Evolutionary conservation across 2,888 invertebrate species (phyloP), one percentile per base, ranked within the genome.

Genomic region (Chydorus sphaericus): DNA sequence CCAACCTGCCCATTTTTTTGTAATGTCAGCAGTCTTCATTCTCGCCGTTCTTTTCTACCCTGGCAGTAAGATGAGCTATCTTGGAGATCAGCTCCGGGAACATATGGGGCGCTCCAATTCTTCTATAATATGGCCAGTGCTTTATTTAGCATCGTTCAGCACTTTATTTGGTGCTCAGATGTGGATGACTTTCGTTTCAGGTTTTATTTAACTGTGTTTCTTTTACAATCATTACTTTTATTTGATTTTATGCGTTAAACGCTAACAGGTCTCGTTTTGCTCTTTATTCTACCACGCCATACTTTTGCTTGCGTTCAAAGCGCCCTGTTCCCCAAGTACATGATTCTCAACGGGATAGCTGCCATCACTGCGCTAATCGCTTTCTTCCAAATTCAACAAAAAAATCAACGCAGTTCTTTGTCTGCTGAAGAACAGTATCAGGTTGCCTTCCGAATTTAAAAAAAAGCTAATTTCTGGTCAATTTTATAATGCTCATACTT

Each of bases 131-230:
- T 55, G 55, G 55, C 31, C 48, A 33, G 61, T 88, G 57, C 70
- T 85, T 26, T 89, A 90, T 69, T 73, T 91, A 31, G 78, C 78
- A 0, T 79, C 85, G 8, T 85, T 90, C 63, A 82, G 85, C 60
- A 79, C 81, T 57, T 88, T 90, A 68, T 81, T 88, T 62, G 91
- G 91, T 31, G 77, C 87, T 20, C 90, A 91, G 73, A 78, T 90
- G 61, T 91, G 91, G 91, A 91, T 91, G 86, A 89, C 90, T 11
- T 85, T 91, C 66, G 78, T 91, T 33, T 90, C 90, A 66, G 86
- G 86, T 86, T 14, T 69, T 72, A 71, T 58, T 55, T 26, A 39
- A 49, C 44, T 10, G 10, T 11, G 20, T 37, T 2, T n/a, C 14
- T 3, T 33, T 33, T 11, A 33, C 36, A 33, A 33, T 33, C 36